phyloP scores from a whole-genome alignment of 2,113 vertebrate species.

The Cheirogaleus medius region DNA sequence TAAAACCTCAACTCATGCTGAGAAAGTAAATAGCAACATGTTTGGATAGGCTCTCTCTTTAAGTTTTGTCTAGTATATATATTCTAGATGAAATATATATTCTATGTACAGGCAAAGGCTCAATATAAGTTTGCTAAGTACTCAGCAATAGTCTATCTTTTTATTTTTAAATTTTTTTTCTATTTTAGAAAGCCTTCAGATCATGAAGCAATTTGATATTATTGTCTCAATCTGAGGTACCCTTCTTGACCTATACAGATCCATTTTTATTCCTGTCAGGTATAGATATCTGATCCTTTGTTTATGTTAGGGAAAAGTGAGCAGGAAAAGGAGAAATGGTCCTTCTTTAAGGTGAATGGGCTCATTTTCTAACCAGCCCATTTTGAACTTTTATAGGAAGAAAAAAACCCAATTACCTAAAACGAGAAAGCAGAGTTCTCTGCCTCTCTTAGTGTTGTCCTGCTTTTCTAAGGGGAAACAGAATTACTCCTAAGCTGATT shows the following conservation, averaged over 20 bases:
- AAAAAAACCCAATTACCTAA: background rate
- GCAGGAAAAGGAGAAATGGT: background rate
- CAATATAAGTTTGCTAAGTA: background rate
- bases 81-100: background rate
- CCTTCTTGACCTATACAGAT: background rate
- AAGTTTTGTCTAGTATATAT: background rate
- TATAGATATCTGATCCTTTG: background rate
- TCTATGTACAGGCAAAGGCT: background rate
- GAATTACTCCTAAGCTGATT: background rate
- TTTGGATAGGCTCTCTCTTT: background rate
- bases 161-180: too few species aligned
- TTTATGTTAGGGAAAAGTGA: background rate
- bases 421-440: slow-evolving; percentile 43
- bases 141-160: background rate
- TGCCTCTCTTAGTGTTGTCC: background rate
- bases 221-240: background rate
- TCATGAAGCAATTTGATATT: background rate
- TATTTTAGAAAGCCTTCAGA: too few species aligned
- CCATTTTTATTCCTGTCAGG: slow-evolving; percentile 25
- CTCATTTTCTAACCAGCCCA: background rate
- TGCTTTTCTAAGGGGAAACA: slow-evolving; percentile 43
- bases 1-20: background rate
- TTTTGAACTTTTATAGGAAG: slow-evolving; percentile 38
- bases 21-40: slow-evolving; percentile 16
- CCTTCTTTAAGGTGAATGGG: background rate